phyloP scores from a whole-genome alignment of 1,140 invertebrate species.

The Diorhabda sublineata region DNA sequence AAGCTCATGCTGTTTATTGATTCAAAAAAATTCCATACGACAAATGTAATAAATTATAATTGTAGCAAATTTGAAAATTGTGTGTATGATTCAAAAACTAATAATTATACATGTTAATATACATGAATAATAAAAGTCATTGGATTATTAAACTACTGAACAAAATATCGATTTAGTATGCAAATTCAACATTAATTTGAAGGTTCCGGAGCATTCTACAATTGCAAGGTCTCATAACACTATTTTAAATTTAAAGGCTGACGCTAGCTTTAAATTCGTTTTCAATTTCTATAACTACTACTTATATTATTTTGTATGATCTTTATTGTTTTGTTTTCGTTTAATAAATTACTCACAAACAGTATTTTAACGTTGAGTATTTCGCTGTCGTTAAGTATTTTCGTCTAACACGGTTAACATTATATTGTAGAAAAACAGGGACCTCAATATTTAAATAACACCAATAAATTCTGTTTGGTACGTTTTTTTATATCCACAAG shows the following conservation, averaged over 20 bases:
- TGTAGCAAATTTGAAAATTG: background rate
- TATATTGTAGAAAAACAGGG: too few species aligned
- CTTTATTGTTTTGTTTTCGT: constrained; percentile 3
- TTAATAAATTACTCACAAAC: background rate
- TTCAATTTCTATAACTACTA: constrained; percentile 3
- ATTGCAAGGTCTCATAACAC: background rate
- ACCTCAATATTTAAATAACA: too few species aligned
- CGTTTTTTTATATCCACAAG: too few species aligned
- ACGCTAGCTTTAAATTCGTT: background rate
- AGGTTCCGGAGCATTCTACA: background rate
- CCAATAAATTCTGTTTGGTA: too few species aligned
- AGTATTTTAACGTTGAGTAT: too few species aligned
- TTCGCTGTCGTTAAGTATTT: too few species aligned
- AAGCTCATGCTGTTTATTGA: too few species aligned
- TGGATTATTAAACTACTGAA: background rate
- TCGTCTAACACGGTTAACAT: too few species aligned
- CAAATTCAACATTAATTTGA: background rate
- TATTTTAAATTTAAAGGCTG: background rate
- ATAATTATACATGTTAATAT: background rate
- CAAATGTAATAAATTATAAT: too few species aligned
- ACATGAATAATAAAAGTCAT: background rate
- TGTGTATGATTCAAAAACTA: background rate
- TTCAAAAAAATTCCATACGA: too few species aligned
- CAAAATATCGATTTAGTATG: background rate
- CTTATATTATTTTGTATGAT: background rate